Conservation (phyloP, 2,888 invertebrate species). For the Parascotia fuliginaria region DNA sequence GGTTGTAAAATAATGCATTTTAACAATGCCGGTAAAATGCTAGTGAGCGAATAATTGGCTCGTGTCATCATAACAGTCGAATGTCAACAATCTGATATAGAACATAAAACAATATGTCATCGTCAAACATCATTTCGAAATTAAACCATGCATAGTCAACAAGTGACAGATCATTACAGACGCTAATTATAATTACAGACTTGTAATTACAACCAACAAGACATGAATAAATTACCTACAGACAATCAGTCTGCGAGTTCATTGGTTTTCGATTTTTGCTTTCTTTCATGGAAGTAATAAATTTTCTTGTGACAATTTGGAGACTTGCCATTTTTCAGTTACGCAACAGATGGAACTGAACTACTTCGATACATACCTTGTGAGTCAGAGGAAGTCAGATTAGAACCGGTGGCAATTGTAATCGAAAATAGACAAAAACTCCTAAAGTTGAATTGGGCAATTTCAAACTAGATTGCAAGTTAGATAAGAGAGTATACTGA, state of each 20-base stretch:
- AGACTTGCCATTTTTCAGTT: constrained; percentile 62
- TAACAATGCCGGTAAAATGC: constrained; percentile 16
- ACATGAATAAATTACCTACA: constrained; percentile 41
- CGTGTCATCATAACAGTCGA: constrained; percentile 39
- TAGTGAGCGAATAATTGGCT: constrained; percentile 27
- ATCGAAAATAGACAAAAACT: constrained; percentile 58
- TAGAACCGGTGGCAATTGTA: constrained; percentile 46
- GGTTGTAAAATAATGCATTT: constrained; percentile 21
- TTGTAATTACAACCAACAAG: constrained; percentile 30
- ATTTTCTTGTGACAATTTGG: constrained; percentile 62
- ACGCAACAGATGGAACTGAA: constrained; percentile 52
- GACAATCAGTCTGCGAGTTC: constrained; percentile 47
- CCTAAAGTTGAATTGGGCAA: constrained; percentile 67
- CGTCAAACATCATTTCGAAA: no score
- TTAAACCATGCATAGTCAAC: no score
- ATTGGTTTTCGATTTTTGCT: constrained; percentile 55
- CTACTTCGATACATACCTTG: constrained; percentile 40
- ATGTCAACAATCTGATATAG: constrained; percentile 42
- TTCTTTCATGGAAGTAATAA: constrained; percentile 64
- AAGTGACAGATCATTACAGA: constrained; percentile 48
- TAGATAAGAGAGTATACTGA: constrained; percentile 63
- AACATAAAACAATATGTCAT: constrained; percentile 56
- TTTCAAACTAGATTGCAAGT: constrained; percentile 68
- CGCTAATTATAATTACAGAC: constrained; percentile 45
- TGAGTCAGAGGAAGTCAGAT: constrained; percentile 64